Base-by-base conservation (phyloP, 2,113 vertebrate genomes). In the Mobula birostris region DNA sequence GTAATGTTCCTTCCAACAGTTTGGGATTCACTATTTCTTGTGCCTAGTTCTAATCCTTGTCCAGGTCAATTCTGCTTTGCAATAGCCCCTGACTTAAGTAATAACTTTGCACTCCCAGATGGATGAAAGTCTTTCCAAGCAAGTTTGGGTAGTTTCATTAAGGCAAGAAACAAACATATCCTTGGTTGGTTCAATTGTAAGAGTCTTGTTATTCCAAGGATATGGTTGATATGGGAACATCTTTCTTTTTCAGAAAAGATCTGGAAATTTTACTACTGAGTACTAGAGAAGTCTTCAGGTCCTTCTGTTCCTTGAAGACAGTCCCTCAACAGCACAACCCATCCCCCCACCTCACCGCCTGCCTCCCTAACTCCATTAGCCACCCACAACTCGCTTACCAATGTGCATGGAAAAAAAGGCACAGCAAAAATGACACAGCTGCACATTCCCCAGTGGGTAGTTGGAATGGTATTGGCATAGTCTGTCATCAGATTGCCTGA, bases 401-500 rank as follows among this genome's bases (percentile, higher is more conserved):
- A 66, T 17, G 66, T 12, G 15, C 58, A 66, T 74, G 21, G 72
- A 74, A 74, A 15, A 15, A 32, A 32, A 90, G 11, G 63, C 5
- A 48, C 21, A 63, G 83, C 83, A 87, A 63, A 90, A 32, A 56
- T 24, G 11, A 8, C 56, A 87, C 56, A n/a, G 11, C n/a, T 66
- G 85, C 85, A 17, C 58, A 90, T 66, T 90, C 63, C 85, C 15
- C 85, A 66, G 61, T 90, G 85, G 85, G 61, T 66, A 61, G 61
- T 66, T 61, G 12, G n/a, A 90, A 90, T 90, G 61, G 85, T 63
- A 32, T 90, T 90, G 85, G 85, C 58, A 90, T 14, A 66, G 85
- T 5, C 56, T 29, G 11, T 58, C 27, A 61, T 48, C 40, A 83
- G 48, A 66, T 66, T 66, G 85, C 29, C 29, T 32, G 63, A 17